Evolutionary conservation across 2,113 vertebrate species (phyloP).

Genomic region (Platysteira castanea): DNA sequence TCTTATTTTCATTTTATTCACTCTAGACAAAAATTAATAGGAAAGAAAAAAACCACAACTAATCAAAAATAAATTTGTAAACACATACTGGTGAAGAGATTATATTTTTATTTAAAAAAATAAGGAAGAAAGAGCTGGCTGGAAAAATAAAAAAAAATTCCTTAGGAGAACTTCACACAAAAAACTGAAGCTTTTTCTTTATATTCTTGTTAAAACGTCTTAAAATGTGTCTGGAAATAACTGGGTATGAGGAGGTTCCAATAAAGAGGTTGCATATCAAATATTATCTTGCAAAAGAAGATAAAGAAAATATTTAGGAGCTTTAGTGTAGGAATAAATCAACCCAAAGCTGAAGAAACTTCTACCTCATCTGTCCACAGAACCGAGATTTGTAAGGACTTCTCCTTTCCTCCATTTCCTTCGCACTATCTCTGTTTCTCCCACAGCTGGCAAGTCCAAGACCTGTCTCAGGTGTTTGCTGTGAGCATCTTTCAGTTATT

Average conservation of each 20-base stretch:
- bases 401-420: not conserved
- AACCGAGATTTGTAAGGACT: not conserved
- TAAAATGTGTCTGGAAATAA: not conserved
- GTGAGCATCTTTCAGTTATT: not conserved
- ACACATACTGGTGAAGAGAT: not conserved
- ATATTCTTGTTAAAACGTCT: not conserved
- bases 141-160: not conserved
- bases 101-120: not conserved
- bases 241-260: not conserved
- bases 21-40: not conserved
- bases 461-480: not conserved
- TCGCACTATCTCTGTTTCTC: not conserved
- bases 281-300: not conserved
- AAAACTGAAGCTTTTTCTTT: not conserved
- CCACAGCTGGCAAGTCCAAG: not conserved
- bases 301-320: not conserved
- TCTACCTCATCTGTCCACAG: not conserved
- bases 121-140: accelerated
- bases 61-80: accelerated
- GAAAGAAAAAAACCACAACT: accelerated
- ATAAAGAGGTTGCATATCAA: not conserved
- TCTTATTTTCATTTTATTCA: not conserved
- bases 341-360: not conserved
- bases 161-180: not conserved
- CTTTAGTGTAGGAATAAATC: not conserved